A percentile compares a stretch with the other conserved stretches of the same genome.
Evolutionary conservation across 2,888 invertebrate species (phyloP).

Genomic region (Psylliodes chrysocephalus): DNA sequence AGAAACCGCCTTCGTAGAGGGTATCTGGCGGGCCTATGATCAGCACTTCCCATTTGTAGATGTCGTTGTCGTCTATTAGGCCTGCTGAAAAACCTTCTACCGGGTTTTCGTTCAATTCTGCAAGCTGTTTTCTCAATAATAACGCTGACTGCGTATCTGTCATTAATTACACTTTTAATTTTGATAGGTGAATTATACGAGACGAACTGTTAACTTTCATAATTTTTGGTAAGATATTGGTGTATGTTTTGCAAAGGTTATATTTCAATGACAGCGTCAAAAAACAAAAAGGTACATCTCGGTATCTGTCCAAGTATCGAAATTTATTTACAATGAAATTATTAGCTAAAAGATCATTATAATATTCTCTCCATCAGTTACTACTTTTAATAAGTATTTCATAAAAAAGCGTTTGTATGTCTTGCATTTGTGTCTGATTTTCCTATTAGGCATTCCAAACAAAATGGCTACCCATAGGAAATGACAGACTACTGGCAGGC

Average conservation of each 20-base stretch:
- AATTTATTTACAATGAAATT: no score
- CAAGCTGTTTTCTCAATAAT: neutral
- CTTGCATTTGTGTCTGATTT: no score
- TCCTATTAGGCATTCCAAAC: no score
- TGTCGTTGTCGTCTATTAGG: conserved; percentile 9
- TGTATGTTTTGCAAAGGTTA: neutral
- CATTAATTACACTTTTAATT: neutral
- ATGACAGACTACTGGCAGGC: no score
- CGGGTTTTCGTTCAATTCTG: conserved; percentile 6
- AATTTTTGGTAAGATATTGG: neutral
- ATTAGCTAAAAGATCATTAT: no score
- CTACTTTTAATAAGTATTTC: no score
- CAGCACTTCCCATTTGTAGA: conserved; percentile 11
- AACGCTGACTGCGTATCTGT: neutral
- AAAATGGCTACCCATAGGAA: no score
- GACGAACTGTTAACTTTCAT: neutral
- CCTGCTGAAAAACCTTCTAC: conserved; percentile 8
- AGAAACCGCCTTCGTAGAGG: conserved; percentile 91
- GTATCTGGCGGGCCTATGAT: conserved; percentile 7
- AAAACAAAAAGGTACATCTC: no score
- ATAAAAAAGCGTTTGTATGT: no score
- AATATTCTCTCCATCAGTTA: no score
- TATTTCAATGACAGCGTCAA: neutral
- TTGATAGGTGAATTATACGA: neutral
- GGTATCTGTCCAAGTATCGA: no score